Evolutionary conservation across 2,113 vertebrate genomes (phyloP), one percentile per base, ranked within the genome.

Genomic region (Nibea albiflora): DNA sequence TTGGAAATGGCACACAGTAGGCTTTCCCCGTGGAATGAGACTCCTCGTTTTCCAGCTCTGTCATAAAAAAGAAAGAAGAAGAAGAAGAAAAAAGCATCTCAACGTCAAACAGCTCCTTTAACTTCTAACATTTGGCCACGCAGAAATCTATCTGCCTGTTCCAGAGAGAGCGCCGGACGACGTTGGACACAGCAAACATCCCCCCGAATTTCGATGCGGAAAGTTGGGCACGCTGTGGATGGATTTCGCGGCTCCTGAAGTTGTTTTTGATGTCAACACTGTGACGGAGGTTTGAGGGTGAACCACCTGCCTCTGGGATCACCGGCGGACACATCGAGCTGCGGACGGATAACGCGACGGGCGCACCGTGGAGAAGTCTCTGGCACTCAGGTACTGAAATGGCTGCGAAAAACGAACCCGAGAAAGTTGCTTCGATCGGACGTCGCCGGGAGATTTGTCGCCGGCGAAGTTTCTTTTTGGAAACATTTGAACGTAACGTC

Each of bases 251-350:
- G 65, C 81, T n/a, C 44, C 78, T 72, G 75, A 85, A 93, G 92
- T 92, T 90, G 75, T 91, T 89, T 39, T 87, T 73, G 60, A 46
- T 86, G 65, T 61, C 58, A 75, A 73, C 65, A 53, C 78, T 78
- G 85, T 89, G 78, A 60, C 78, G 79, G 89, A 87, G 90, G 88
- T 86, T 89, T 92, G 89, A 88, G 90, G 89, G 84, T 91, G 85
- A 57, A 80, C 88, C 87, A 88, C 87, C 87, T 90, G 86, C 88
- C 87, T 89, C 84, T 84, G 83, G 90, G 80, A 90, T 68, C 88
- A 80, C 80, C 87, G 81, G 82, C 54, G 84, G 83, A 90, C 71
- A 35, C 1, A 83, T 60, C 88, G 67, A 39, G 74, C 83, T 57
- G 78, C 71, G 68, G 73, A 70, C 77, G 44, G 84, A 78, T 12